Evolutionary conservation across 2,113 vertebrate species (phyloP).

Genomic region (Pseudolaguvia tuberculata): DNA sequence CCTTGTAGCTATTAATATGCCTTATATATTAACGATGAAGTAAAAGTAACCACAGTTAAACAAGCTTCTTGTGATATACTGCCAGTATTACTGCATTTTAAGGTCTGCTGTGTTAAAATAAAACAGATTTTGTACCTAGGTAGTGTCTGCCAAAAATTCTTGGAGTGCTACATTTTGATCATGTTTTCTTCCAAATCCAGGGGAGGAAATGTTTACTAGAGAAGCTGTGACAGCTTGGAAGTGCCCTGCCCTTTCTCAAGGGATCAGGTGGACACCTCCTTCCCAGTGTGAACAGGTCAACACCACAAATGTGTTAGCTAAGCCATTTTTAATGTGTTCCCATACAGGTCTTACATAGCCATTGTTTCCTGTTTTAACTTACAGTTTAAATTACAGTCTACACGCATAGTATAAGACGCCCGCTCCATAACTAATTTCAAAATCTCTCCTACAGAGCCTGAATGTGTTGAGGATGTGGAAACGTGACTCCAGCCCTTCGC

Average conservation of each 20-base stretch:
- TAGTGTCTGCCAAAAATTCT: conserved; percentile 31
- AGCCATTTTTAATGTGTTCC: conserved; percentile 44
- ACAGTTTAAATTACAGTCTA: conserved; percentile 8
- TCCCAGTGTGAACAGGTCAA: conserved; percentile 53
- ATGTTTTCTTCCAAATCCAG: conserved; percentile 60
- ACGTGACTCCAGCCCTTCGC: conserved; percentile 65
- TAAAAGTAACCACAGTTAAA: neutral
- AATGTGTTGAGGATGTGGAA: conserved; percentile 60
- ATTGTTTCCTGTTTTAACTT: conserved; percentile 24
- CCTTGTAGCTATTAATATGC: conserved; percentile 24
- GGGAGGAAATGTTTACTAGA: conserved; percentile 70
- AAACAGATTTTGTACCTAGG: conserved; percentile 20
- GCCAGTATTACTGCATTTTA: neutral
- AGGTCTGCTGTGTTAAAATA: neutral
- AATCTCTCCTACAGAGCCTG: conserved; percentile 4
- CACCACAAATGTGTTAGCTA: conserved; percentile 35
- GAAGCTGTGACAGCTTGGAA: conserved; percentile 63
- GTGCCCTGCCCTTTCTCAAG: conserved; percentile 67
- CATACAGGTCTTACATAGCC: conserved; percentile 35
- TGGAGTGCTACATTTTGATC: conserved; percentile 53
- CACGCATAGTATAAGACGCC: conserved; percentile 26
- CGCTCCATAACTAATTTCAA: neutral
- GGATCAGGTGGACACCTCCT: conserved; percentile 63
- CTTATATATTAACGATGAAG: neutral
- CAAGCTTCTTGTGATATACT: neutral